Base-by-base conservation (phyloP, 2,888 invertebrate species). In the Tachina grossa region DNA sequence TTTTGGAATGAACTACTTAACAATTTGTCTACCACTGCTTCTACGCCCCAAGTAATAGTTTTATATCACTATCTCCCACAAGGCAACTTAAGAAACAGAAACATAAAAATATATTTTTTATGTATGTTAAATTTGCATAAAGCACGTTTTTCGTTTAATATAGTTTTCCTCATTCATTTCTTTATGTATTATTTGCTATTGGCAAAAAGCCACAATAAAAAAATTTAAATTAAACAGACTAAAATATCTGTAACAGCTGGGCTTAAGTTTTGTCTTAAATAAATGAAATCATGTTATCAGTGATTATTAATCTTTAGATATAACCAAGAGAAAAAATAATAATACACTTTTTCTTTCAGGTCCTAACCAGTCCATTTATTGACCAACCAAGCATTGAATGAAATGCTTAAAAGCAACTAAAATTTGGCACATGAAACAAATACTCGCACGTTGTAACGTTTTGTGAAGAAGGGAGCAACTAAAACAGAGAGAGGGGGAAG, bases 101-200 rank as follows among this genome's bases (percentile, higher is more conserved):
- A 53, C 13, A n/a, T 2, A n/a, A 2, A 31, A 31, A 31, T 2
- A 31, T 31, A 31, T 31, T 39, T 16, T 49, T 1, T 43, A 11
- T 59, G 22, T 11, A 45, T 49, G 16, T 39, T 53, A 55, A 55
- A 83, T 79, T 85, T 83, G 83, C 83, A 83, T 83, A 68, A 53
- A 80, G 66, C 85, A 85, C 85, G 85, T 85, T 85, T 85, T 80
- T 72, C 51, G 53, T 74, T 76, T 9, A 85, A 63, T 76, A 79
- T 31, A 68, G 22, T 77, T 78, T 83, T 83, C 66, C 61, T 76
- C 61, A 68, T 53, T 76, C 61, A 68, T 85, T 80, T 76, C 79
- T 80, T 76, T 53, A 19, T 53, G 22, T 59, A 66, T 69, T 55
- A 16, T 55, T 72, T 53, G 43, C 53, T 76, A 49, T 79, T 79